A percentile compares a stretch with the other conserved stretches of the same genome.
Evolutionary conservation across 2,888 invertebrate genomes (phyloP).

Genomic region (Macrosoma leucophasiata): DNA sequence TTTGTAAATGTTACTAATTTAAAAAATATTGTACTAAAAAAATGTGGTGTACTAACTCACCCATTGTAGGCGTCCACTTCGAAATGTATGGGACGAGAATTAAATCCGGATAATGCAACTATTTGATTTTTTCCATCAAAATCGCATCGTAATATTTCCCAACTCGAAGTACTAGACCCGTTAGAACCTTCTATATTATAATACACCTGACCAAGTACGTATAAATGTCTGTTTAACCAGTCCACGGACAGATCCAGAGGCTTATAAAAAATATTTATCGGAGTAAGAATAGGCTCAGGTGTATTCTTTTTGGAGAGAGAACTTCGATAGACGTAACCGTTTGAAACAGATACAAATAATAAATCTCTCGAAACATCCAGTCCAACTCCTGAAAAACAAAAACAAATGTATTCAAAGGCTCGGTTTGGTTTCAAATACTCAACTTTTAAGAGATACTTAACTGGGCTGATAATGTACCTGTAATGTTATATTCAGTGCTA

Average conservation of each 20-base stretch:
- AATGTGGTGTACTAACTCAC: constrained; percentile 51
- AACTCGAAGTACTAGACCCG: constrained; percentile 54
- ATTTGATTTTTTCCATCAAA: constrained; percentile 83
- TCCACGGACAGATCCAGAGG: constrained; percentile 87
- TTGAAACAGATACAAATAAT: constrained; percentile 85
- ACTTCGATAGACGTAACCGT: constrained; percentile 78
- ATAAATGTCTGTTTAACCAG: constrained; percentile 91
- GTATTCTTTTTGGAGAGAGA: constrained; percentile 60
- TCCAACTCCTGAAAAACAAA: constrained; percentile 80
- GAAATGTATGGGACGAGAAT: constrained; percentile 83
- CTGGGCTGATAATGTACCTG: no score
- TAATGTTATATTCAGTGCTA: constrained; percentile 69
- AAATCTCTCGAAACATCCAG: constrained; percentile 83
- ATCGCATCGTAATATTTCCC: constrained; percentile 86
- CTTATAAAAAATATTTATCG: constrained; percentile 76
- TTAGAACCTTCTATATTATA: constrained; percentile 51
- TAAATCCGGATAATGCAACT: constrained; percentile 82
- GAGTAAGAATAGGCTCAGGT: constrained; percentile 71
- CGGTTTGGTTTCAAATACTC: background rate
- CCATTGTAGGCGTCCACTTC: constrained; percentile 96
- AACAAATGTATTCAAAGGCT: background rate
- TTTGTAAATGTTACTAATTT: background rate
- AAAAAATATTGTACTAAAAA: no score
- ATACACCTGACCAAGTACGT: constrained; percentile 84
- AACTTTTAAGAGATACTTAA: no score